These are phyloP conservation scores for Zaprionus obscuricornis DNA, from an alignment of 2,888 invertebrate species.

Conservation along the genomic window DNA sequence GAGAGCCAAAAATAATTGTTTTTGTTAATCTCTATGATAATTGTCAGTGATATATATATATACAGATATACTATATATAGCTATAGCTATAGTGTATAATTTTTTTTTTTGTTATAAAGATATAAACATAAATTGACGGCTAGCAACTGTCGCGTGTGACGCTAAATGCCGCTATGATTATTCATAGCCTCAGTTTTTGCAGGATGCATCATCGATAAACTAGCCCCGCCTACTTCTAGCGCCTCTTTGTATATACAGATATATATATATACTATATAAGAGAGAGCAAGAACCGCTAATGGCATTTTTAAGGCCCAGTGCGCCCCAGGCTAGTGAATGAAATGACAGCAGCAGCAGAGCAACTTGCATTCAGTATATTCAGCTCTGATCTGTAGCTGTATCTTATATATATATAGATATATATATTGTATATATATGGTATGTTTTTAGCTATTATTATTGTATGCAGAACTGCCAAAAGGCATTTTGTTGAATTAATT, in stretches of 20 bases:
- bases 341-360: constrained; percentile 66
- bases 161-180: constrained; percentile 68
- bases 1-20: no score
- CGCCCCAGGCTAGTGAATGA: constrained; percentile 68
- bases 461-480: constrained; percentile 66
- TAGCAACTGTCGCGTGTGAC: constrained; percentile 73
- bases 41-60: no score
- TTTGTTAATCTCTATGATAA: no score
- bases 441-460: constrained; percentile 55
- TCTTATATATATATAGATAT: constrained; percentile 7
- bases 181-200: constrained; percentile 55
- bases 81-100: neutral
- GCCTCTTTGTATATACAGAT: neutral
- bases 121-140: constrained; percentile 67
- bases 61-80: no score
- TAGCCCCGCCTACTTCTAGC: neutral
- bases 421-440: constrained; percentile 18
- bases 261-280: no score
- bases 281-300: constrained; percentile 53
- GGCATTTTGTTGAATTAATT: constrained; percentile 79
- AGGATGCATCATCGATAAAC: constrained; percentile 65
- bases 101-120: constrained; percentile 53
- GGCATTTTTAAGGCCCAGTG: constrained; percentile 48
- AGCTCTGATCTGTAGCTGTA: neutral
- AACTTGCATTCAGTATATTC: constrained; percentile 19